Conservation (phyloP, 2,888 invertebrate genomes). For the Dicranocentrus wangi region DNA sequence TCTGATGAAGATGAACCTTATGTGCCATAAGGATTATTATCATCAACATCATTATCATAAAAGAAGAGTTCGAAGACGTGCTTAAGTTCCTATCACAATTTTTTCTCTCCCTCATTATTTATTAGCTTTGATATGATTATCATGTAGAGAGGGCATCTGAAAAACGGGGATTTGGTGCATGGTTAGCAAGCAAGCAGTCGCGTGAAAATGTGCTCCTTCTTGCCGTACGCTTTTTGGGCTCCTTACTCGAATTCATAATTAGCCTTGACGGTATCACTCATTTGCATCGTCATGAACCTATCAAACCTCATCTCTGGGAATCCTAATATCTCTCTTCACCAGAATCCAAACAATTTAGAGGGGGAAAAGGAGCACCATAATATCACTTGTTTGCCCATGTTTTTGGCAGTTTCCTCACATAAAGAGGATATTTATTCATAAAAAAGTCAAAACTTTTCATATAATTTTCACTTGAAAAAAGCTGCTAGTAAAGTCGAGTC, state of each 20-base stretch:
- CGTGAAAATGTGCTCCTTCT: slow-evolving; percentile 42
- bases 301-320: no score
- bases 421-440: slow-evolving; percentile 14
- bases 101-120: no score
- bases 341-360: no score
- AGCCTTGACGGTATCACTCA: slow-evolving; percentile 14
- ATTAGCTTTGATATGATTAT: no score
- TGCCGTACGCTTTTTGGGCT: background rate
- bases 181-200: no score
- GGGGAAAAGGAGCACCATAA: no score
- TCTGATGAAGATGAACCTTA: slow-evolving; percentile 42
- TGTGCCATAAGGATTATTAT: slow-evolving; percentile 22
- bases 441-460: slow-evolving; percentile 28
- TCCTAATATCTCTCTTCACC: no score
- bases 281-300: background rate
- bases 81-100: no score
- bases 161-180: no score
- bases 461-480: slow-evolving; percentile 20
- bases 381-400: background rate
- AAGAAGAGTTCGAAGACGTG: no score
- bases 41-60: slow-evolving; percentile 19
- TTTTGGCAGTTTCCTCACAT: slow-evolving; percentile 41
- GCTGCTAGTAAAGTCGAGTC: background rate
- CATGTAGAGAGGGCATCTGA: no score
- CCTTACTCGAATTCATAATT: slow-evolving; percentile 42